Base-by-base conservation (phyloP, 2,113 vertebrate species). In the Gymnarchus niloticus region DNA sequence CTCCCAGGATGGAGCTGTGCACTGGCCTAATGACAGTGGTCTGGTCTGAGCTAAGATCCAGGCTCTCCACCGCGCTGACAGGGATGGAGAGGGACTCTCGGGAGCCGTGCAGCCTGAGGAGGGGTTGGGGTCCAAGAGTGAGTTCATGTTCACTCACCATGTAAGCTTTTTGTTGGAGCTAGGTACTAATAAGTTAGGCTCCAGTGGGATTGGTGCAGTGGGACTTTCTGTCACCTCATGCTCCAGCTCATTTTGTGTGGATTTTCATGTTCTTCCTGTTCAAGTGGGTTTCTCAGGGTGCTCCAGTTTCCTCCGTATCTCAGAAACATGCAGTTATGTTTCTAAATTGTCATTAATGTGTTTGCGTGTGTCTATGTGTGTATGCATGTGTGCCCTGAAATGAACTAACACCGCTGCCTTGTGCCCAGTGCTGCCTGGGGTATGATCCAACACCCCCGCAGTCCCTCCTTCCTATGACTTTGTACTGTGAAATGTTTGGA, bases 1-100 rank as follows among this genome's bases (percentile, higher is more conserved):
- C 96, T 5, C 96, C 96, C 52, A 97, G 87, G 77, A 99, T 95
- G 83, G 97, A 99, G 89, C 96, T 95, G 86, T 99, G 98, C 86
- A 99, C 93, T 0, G 97, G 96, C 85, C 97, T 92, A 87, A 99
- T 88, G 54, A 94, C 90, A 0, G 96, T 95, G 0, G 95, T 93
- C 83, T 90, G 91, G 89, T 96, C 95, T 0, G 95, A 92, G 0
- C 91, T 95, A 21, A 99, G 92, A 85, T 98, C 96, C 54, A 99
- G 89, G 73, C 93, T 96, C 0, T 95, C 93, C 2, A 90, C 87
- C 0, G 88, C 86, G 1, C 89, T 91, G 23, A 94, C 89, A 0
- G 94, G 89, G 6, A 94, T 93, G 3, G 94, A 91, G 83, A 98
- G 89, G 0, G 97, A 98, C 80, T 97, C 96, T 21, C 92, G 90